Percentiles rank a stretch among this genome's conserved stretches.
phyloP scores from a whole-genome alignment of 2,797 vertebrate species.

The Rachycentron canadum region DNA sequence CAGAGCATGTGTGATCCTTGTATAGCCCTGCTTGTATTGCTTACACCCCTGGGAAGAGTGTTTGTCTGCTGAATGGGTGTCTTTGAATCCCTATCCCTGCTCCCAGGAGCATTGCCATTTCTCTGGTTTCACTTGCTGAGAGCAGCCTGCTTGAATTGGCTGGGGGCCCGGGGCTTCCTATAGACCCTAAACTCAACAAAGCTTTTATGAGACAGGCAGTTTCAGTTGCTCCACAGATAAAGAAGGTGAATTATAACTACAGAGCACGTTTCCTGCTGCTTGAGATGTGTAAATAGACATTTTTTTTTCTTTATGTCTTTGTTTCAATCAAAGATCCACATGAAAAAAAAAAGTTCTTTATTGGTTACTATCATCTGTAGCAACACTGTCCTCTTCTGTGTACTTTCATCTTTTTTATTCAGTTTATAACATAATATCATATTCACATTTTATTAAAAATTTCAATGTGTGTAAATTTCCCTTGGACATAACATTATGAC shows the following conservation, averaged over 20 bases:
- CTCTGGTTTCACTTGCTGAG: constrained; percentile 75
- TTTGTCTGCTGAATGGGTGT: constrained; percentile 65
- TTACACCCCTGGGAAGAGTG: constrained; percentile 54
- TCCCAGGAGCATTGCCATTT: constrained; percentile 76
- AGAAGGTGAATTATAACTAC: constrained; percentile 39
- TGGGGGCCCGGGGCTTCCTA: constrained; percentile 54
- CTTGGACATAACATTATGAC: too few species aligned
- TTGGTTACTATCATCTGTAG: constrained; percentile 1
- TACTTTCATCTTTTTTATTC: too few species aligned
- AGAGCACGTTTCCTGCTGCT: constrained; percentile 47
- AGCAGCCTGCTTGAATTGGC: constrained; percentile 58
- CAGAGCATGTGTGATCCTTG: constrained; percentile 49
- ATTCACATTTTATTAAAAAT: neutral
- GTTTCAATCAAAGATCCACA: constrained; percentile 21
- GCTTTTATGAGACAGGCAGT: constrained; percentile 64
- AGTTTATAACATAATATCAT: neutral
- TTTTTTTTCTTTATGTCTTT: neutral
- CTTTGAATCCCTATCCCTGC: constrained; percentile 65
- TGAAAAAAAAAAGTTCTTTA: constrained; percentile 7
- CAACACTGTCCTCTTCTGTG: neutral
- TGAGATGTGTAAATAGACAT: constrained; percentile 34
- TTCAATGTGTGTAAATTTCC: too few species aligned
- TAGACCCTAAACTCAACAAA: constrained; percentile 65
- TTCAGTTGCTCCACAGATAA: constrained; percentile 57
- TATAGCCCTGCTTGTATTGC: constrained; percentile 30